Conservation (phyloP, 1,140 invertebrate genomes). For the Caenorhabditis tropicalis region DNA sequence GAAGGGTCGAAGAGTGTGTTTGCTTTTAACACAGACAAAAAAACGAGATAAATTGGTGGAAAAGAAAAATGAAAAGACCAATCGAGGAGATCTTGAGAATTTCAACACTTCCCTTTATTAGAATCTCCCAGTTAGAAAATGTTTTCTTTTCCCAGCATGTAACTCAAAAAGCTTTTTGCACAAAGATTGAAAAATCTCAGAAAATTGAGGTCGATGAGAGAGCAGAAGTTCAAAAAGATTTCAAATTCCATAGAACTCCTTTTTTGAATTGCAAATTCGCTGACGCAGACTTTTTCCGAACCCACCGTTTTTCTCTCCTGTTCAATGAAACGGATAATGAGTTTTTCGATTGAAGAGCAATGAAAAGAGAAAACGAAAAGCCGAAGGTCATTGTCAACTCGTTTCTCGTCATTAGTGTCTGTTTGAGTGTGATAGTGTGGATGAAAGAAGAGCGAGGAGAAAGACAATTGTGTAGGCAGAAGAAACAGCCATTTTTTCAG, state of each 20-base stretch:
- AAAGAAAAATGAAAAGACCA: not conserved
- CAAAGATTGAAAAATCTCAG: not conserved
- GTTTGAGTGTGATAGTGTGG: not conserved
- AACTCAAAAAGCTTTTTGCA: not conserved
- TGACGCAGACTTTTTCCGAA: not conserved
- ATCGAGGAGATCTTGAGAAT: not conserved
- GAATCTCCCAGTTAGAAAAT: too few species aligned
- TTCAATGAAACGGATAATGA: not conserved
- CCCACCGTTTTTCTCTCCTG: not conserved
- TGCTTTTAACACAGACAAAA: conserved; percentile 10
- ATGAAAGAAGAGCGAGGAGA: not conserved
- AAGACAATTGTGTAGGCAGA: not conserved
- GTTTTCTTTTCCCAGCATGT: not conserved
- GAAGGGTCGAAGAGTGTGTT: conserved; percentile 35
- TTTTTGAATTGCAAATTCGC: not conserved
- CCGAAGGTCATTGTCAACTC: conserved; percentile 10
- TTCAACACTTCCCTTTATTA: too few species aligned
- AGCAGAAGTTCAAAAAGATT: not conserved
- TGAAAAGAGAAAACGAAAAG: not conserved
- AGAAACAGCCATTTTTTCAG: not conserved
- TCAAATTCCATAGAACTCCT: not conserved
- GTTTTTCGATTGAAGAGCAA: not conserved
- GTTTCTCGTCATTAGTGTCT: conserved; percentile 28
- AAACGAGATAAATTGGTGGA: not conserved
- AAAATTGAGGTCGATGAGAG: not conserved